Conservation (phyloP, 2,113 vertebrate species). For the Numida meleagris region DNA sequence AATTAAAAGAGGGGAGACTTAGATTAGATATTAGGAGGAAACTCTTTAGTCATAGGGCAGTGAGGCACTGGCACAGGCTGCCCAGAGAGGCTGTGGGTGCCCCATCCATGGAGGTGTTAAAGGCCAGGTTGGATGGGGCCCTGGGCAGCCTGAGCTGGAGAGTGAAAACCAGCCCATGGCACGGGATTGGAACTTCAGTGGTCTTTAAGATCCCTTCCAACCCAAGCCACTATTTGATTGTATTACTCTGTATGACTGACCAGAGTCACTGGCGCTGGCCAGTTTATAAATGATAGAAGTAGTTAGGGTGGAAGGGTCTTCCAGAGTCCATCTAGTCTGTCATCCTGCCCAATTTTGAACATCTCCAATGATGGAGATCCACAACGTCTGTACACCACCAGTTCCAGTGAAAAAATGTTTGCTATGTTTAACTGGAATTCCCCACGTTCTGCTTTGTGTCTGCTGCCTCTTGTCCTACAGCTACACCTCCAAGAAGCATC, state of each 20-base stretch:
- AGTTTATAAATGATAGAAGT: not conserved
- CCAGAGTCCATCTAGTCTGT: not conserved
- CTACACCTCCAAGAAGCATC: not conserved
- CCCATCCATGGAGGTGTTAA: too few species aligned
- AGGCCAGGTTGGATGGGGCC: too few species aligned
- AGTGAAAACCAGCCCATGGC: too few species aligned
- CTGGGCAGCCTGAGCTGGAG: too few species aligned
- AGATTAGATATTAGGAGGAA: too few species aligned
- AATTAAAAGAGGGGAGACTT: too few species aligned
- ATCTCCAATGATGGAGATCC: not conserved
- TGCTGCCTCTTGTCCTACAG: accelerated
- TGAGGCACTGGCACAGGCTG: too few species aligned
- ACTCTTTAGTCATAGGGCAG: too few species aligned
- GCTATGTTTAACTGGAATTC: not conserved
- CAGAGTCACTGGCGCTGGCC: not conserved
- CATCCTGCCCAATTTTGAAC: not conserved
- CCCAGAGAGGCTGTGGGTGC: too few species aligned
- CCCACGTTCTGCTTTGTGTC: not conserved
- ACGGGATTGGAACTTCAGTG: too few species aligned
- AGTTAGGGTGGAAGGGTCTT: not conserved
- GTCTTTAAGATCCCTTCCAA: too few species aligned
- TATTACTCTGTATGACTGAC: not conserved
- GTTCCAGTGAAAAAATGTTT: not conserved
- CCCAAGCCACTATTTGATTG: too few species aligned
- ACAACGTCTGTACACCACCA: not conserved